phyloP scores from a whole-genome alignment of 2,888 invertebrate genomes.

The Scrobipalpa atriplicella region DNA sequence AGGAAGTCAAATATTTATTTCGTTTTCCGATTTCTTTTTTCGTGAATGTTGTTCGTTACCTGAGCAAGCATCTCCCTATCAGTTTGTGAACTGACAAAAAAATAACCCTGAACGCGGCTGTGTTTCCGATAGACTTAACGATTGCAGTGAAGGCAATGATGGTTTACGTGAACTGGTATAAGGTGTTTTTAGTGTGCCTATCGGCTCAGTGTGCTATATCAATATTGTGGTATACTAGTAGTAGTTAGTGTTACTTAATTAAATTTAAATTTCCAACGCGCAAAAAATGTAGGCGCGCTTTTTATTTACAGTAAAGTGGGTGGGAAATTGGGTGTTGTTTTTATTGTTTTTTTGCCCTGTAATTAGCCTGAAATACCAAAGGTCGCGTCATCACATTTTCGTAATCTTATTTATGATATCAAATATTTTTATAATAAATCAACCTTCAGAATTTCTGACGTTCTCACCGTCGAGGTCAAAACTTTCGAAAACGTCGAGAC shows the following conservation, averaged over 20 bases:
- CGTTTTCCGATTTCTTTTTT: too few species aligned
- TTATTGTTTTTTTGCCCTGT: constrained; percentile 16
- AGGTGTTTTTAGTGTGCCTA: neutral
- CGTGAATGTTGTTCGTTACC: too few species aligned
- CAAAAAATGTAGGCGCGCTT: too few species aligned
- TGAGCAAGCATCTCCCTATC: too few species aligned
- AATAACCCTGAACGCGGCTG: neutral
- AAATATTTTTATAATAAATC: neutral
- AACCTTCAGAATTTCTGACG: neutral
- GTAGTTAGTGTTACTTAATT: too few species aligned
- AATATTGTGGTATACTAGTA: neutral
- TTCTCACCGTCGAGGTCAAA: too few species aligned
- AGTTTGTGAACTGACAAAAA: neutral
- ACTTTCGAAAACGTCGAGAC: neutral
- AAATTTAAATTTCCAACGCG: neutral
- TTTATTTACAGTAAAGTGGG: constrained; percentile 1
- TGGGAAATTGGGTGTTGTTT: constrained; percentile 13
- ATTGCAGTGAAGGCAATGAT: neutral
- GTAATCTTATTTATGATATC: too few species aligned
- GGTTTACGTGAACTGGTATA: neutral
- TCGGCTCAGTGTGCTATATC: constrained; percentile 9
- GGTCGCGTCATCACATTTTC: neutral
- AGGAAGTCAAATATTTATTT: too few species aligned
- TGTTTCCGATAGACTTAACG: neutral
- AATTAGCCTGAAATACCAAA: neutral